These are phyloP conservation scores for Trachymyrmex cornetzi DNA, from an alignment of 1,140 invertebrate species.

Conservation along the genomic window DNA sequence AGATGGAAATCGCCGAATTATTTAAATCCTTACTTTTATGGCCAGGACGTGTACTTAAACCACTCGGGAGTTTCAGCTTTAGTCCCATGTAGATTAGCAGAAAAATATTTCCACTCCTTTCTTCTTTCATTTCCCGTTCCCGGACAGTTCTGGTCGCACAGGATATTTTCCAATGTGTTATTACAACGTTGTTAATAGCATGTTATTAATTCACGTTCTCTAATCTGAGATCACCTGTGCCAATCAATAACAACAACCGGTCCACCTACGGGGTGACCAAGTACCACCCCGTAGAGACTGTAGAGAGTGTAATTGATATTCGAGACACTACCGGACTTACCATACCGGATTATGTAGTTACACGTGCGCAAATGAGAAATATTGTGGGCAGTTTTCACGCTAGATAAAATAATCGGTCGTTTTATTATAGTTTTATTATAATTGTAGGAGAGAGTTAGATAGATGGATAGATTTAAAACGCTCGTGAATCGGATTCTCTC, in stretches of 20 bases:
- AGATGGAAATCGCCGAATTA: conserved; percentile 56
- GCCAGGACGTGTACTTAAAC: background rate
- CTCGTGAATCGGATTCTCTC: too few species aligned
- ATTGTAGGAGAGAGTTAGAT: background rate
- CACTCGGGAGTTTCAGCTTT: conserved; percentile 19
- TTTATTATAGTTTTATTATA: conserved; percentile 60
- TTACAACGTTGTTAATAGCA: conserved; percentile 50
- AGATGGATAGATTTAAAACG: too few species aligned
- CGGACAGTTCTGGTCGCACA: background rate
- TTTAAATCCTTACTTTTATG: conserved; percentile 44
- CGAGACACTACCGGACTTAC: conserved; percentile 35
- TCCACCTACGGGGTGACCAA: conserved; percentile 66
- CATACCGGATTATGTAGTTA: conserved; percentile 44
- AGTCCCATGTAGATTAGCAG: conserved; percentile 9
- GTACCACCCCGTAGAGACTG: conserved; percentile 29
- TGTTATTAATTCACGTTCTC: background rate
- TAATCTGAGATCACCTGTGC: conserved; percentile 49
- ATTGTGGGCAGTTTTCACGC: conserved; percentile 31
- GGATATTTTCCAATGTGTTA: background rate
- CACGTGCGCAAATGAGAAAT: conserved; percentile 3
- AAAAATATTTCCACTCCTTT: conserved; percentile 1
- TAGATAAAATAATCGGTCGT: conserved; percentile 21
- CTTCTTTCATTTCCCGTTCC: background rate
- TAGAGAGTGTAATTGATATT: conserved; percentile 33
- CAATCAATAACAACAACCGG: conserved; percentile 63